Conservation (phyloP, 2,888 invertebrate genomes). For the Zaprionus lineosus region DNA sequence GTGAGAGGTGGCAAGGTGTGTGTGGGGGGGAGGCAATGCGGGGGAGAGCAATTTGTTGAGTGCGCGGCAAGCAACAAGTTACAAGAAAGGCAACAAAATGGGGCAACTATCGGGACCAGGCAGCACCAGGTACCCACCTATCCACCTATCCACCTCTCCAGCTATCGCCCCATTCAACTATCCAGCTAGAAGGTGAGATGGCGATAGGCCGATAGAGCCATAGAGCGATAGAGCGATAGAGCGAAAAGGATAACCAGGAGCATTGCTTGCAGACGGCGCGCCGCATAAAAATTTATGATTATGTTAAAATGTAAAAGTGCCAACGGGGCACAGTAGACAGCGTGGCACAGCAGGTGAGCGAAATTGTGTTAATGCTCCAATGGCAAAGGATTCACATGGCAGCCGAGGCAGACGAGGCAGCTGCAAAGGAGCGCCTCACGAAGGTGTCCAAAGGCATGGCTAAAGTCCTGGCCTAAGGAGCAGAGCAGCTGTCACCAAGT, state of each 20-base stretch:
- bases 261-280: constrained; percentile 69
- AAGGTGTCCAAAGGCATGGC: constrained; percentile 20
- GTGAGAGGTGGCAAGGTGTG: not conserved
- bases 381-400: constrained; percentile 33
- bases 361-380: constrained; percentile 72
- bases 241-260: constrained; percentile 13
- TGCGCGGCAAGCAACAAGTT: constrained; percentile 60
- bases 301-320: constrained; percentile 77
- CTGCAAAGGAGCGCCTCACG: not conserved
- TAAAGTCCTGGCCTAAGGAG: constrained; percentile 12
- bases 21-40: constrained; percentile 3
- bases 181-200: not conserved
- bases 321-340: constrained; percentile 40
- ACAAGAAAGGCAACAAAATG: constrained; percentile 15
- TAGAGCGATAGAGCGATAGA: not conserved
- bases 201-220: not conserved
- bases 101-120: constrained; percentile 66
- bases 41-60: constrained; percentile 64
- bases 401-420: constrained; percentile 1
- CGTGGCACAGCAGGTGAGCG: constrained; percentile 67
- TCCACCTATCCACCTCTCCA: too few species aligned
- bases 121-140: constrained; percentile 35
- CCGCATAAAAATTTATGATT: constrained; percentile 78
- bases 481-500: too few species aligned
- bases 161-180: too few species aligned